A percentile compares a stretch with the other conserved stretches of the same genome.
These are phyloP conservation scores for Andrena chrysosceles DNA, from an alignment of 2,888 invertebrate genomes.

Conservation along the genomic window DNA sequence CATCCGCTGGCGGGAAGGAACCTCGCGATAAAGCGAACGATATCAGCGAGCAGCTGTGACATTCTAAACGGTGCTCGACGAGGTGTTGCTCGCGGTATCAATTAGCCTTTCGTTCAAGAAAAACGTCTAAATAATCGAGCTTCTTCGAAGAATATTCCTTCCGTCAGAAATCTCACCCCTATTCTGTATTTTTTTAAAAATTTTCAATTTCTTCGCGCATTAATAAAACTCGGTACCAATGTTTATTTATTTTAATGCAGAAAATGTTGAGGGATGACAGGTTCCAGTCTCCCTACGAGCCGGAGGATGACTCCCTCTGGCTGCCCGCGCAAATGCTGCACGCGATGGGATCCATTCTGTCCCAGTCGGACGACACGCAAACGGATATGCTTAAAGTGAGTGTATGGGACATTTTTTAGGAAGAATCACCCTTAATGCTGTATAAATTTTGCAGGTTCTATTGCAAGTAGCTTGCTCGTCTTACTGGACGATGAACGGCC, in stretches of 20 bases:
- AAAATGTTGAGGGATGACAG: constrained; percentile 96
- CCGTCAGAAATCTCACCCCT: no score
- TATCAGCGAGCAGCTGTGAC: constrained; percentile 57
- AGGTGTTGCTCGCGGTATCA: background rate
- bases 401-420: background rate
- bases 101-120: background rate
- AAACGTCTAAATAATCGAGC: background rate
- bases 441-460: constrained; percentile 87
- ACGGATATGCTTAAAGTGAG: constrained; percentile 89
- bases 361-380: constrained; percentile 95
- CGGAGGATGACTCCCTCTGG: constrained; percentile 97
- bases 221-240: background rate
- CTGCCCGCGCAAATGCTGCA: constrained; percentile 95
- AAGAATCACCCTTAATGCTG: no score
- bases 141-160: background rate
- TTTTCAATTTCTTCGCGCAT: background rate
- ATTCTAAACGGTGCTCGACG: background rate
- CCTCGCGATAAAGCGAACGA: constrained; percentile 63
- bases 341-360: constrained; percentile 92
- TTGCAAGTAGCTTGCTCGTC: constrained; percentile 95
- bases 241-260: constrained; percentile 85
- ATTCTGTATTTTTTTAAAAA: no score
- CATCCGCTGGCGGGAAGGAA: constrained; percentile 62
- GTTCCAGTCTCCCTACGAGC: constrained; percentile 95
- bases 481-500: constrained; percentile 95